Base-by-base conservation (phyloP, 1,140 invertebrate species). In the Papilio machaon region DNA sequence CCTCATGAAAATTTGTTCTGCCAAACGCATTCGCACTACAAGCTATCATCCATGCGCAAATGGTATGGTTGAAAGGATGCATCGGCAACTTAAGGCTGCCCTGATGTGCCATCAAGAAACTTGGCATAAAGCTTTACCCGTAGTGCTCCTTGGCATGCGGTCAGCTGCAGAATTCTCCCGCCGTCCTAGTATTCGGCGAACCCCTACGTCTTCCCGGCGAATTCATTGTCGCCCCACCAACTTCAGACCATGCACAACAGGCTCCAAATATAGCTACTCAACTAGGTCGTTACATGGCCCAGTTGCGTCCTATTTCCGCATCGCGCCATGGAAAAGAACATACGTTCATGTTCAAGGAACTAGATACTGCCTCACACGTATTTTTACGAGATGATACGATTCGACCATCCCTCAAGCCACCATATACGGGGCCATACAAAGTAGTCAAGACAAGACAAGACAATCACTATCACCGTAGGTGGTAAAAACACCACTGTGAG, bases 331-430 rank as follows among this genome's bases (percentile, higher is more conserved):
- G 13, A 2, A n/a, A 78, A 6, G 60, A 4, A 30, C 9, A 15
- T 6, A 19, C 64, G 3, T 84, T 82, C 54, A 47, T 84, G 11
- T 80, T 60, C 15, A 81, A 77, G 23, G 78, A 83, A 10, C 49
- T 81, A 47, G 17, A 19, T 6, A 43, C 11, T 5, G 7, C 54
- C 0, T 60, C 83, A 6, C 83, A 82, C 58, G 75, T 82, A 47
- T 82, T 82, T 17, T 23, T 84, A 19, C 49, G 79, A 19, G 74
- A 82, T n/a, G 81, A 82, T 43, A 49, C 74, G 4, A 70, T 84
- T 0, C 47, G 75, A 49, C 19, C 15, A 13, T 47, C 79, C 2
- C 47, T 47, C 13, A 47, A 47, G 47, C 47, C 47, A 47, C 47
- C 47, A 11, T 47, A 47, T 11, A 47, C 47, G 47, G 47, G 47